Percentiles rank a stretch among this genome's conserved stretches.
These are phyloP conservation scores for Macaria liturata DNA, from an alignment of 2,888 invertebrate species.

Conservation along the genomic window DNA sequence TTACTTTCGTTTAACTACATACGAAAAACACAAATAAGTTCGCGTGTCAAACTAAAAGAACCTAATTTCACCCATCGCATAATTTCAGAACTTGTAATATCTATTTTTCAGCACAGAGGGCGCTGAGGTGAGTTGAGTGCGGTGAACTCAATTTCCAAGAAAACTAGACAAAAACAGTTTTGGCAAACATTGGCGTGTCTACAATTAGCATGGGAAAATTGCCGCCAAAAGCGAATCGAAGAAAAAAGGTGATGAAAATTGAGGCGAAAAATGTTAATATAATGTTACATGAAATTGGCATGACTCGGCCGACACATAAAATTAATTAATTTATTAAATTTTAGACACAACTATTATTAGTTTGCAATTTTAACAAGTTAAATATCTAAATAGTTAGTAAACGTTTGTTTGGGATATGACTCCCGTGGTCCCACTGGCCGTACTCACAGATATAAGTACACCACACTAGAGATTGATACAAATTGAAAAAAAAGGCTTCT, in stretches of 20 bases:
- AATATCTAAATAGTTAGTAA: too few relatives aligned
- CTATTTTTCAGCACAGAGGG: constrained; percentile 57
- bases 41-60: constrained; percentile 4
- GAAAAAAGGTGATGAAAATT: constrained; percentile 9
- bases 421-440: too few relatives aligned
- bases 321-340: too few relatives aligned
- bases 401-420: too few relatives aligned
- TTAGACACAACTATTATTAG: too few relatives aligned
- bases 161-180: constrained; percentile 66
- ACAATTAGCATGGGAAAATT: constrained; percentile 64
- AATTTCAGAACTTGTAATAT: constrained; percentile 37
- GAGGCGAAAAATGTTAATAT: constrained; percentile 16
- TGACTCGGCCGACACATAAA: too few relatives aligned
- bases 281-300: too few relatives aligned
- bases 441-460: too few relatives aligned
- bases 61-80: neutral
- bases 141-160: constrained; percentile 61
- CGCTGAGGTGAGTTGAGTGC: constrained; percentile 55
- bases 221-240: constrained; percentile 24
- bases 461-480: too few relatives aligned
- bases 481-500: too few relatives aligned
- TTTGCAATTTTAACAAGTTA: too few relatives aligned
- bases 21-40: neutral
- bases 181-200: constrained; percentile 63
- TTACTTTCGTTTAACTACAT: too few relatives aligned